Conservation (phyloP, 2,797 vertebrate species). For the Luscinia megarhynchos region DNA sequence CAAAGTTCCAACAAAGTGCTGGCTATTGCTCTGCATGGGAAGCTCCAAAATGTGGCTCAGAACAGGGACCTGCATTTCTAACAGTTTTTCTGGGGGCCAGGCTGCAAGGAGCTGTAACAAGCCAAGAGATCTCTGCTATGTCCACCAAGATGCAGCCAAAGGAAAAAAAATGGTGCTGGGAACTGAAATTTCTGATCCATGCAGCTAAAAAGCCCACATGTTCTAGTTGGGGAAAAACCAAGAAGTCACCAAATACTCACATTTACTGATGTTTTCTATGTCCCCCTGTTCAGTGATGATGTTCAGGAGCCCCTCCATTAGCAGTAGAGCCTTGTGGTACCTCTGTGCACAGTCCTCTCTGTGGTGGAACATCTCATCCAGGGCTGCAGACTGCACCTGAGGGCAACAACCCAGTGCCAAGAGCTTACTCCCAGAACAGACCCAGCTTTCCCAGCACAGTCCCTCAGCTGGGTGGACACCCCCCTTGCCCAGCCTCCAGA, state of each 20-base stretch:
- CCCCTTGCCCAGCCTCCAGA: background rate
- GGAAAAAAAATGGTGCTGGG: background rate
- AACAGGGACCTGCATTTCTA: background rate
- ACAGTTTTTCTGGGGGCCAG: background rate
- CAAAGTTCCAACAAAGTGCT: background rate
- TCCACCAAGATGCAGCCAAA: background rate
- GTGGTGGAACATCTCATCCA: constrained; percentile 97
- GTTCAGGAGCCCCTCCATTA: constrained; percentile 93
- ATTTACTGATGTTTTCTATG: constrained; percentile 89
- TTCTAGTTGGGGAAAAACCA: background rate
- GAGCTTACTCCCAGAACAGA: background rate
- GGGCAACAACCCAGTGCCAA: background rate
- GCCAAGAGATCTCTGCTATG: background rate
- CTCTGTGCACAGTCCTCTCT: constrained; percentile 87
- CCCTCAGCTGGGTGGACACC: accelerated
- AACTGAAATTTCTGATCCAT: background rate
- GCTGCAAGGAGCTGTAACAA: background rate
- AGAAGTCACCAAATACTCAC: constrained; percentile 72
- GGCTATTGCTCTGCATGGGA: background rate
- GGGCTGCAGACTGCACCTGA: constrained; percentile 92
- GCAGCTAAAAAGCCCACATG: background rate
- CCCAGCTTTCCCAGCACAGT: background rate
- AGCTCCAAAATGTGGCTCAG: background rate
- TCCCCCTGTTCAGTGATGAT: constrained; percentile 89
- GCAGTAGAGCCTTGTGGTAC: constrained; percentile 92